Conservation (phyloP, 2,888 invertebrate species). For the Tenthredo mesomela region DNA sequence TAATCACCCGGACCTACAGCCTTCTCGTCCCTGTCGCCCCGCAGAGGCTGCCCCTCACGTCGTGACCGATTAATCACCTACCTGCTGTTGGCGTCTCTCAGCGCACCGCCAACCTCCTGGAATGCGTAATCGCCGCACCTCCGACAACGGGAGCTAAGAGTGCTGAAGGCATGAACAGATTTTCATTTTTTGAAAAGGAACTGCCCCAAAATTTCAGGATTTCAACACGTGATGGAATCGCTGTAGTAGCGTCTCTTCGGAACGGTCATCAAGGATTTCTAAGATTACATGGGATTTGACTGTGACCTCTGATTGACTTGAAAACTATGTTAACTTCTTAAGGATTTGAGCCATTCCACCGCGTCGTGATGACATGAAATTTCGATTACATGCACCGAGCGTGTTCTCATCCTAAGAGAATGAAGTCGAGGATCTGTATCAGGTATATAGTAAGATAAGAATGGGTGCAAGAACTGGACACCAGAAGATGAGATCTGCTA, state of each 20-base stretch:
- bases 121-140: conserved; percentile 33
- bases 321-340: too few species aligned
- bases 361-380: not conserved
- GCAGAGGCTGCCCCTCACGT: conserved; percentile 8
- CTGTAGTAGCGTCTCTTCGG: not conserved
- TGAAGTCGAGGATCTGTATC: too few species aligned
- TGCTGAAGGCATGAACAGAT: not conserved
- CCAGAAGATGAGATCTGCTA: not conserved
- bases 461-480: not conserved
- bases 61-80: conserved; percentile 48
- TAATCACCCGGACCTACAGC: conserved; percentile 66
- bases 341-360: too few species aligned
- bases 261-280: not conserved
- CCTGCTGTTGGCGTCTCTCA: conserved; percentile 36
- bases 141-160: not conserved
- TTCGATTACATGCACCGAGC: not conserved
- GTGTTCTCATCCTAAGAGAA: too few species aligned
- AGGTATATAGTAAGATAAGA: not conserved
- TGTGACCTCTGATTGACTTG: not conserved
- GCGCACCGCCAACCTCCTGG: conserved; percentile 1
- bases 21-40: not conserved
- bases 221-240: too few species aligned
- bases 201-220: too few species aligned
- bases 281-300: not conserved
- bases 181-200: not conserved